phyloP scores from a whole-genome alignment of 2,888 invertebrate genomes.

The Buathra laborator region DNA sequence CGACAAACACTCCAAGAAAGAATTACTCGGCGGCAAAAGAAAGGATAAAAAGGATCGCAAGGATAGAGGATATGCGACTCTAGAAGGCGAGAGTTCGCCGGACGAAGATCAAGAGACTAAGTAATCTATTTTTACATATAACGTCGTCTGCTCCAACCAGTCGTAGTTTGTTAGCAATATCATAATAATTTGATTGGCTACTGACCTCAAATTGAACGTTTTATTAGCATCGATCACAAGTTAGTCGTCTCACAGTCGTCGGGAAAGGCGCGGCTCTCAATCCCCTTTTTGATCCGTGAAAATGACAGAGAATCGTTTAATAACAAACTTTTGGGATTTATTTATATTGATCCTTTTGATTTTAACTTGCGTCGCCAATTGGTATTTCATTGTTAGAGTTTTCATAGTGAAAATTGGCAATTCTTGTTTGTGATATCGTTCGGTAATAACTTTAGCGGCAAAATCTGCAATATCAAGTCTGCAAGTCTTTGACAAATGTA shows the following conservation, averaged over 20 bases:
- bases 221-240: neutral
- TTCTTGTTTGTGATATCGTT: conserved; percentile 45
- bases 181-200: conserved; percentile 52
- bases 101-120: conserved; percentile 94
- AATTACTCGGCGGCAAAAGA: conserved; percentile 90
- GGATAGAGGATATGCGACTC: conserved; percentile 95
- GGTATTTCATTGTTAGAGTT: conserved; percentile 74
- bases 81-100: conserved; percentile 97
- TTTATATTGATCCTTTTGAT: conserved; percentile 70
- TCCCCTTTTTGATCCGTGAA: neutral
- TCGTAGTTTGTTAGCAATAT: conserved; percentile 35
- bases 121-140: conserved; percentile 84
- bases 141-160: too few species aligned
- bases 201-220: neutral
- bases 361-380: conserved; percentile 70
- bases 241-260: neutral
- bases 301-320: conserved; percentile 70
- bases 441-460: neutral
- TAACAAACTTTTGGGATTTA: conserved; percentile 71
- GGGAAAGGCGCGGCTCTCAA: neutral
- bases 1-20: conserved; percentile 92
- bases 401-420: conserved; percentile 16
- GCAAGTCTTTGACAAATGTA: neutral
- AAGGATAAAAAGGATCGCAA: conserved; percentile 96
- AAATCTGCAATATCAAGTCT: neutral